phyloP scores from a whole-genome alignment of 2,888 invertebrate genomes.

The Pseudococcus viburni region DNA sequence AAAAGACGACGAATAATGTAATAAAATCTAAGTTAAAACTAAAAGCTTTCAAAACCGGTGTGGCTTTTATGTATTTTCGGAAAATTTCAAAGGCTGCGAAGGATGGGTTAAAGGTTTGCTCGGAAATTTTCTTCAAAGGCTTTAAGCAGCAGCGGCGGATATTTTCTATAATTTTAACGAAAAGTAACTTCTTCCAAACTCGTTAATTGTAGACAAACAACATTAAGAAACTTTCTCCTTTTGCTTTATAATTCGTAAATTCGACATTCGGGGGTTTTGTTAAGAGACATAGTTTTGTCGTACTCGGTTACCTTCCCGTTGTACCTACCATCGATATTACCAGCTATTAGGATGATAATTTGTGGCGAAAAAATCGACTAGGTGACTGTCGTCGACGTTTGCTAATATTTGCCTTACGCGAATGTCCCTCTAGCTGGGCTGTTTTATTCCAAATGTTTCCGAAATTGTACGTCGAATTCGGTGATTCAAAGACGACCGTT shows the following conservation, averaged over 20 bases:
- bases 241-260: conserved; percentile 41
- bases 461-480: neutral
- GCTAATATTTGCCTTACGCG: neutral
- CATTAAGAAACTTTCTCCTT: conserved; percentile 49
- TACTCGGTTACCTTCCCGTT: neutral
- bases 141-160: conserved; percentile 11
- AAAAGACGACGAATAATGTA: conserved; percentile 49
- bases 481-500: neutral
- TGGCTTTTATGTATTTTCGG: conserved; percentile 47
- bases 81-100: conserved; percentile 42
- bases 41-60: conserved; percentile 49
- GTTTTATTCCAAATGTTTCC: neutral
- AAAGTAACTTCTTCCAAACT: conserved; percentile 49
- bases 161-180: conserved; percentile 49
- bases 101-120: conserved; percentile 49
- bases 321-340: neutral
- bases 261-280: conserved; percentile 4
- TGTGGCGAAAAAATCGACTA: neutral
- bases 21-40: conserved; percentile 44
- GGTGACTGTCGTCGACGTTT: neutral
- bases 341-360: neutral
- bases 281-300: conserved; percentile 31
- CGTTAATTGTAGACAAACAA: conserved; percentile 49
- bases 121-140: conserved; percentile 47
- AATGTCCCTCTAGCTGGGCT: neutral